Percentiles rank a stretch among this genome's conserved stretches.
phyloP scores from a whole-genome alignment of 2,888 invertebrate species.

The Molorchus minor region DNA sequence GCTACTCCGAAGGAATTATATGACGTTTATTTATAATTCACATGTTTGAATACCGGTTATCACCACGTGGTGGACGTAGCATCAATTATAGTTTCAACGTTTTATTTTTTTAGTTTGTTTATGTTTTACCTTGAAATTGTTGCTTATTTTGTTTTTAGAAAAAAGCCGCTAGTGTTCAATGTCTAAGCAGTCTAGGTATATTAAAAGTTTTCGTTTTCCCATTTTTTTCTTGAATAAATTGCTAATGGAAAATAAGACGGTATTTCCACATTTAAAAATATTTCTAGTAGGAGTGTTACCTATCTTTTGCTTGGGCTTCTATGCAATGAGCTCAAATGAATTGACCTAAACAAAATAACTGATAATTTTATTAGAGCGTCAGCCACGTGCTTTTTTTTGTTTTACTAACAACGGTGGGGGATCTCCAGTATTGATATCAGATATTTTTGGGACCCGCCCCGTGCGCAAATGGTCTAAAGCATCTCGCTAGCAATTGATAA shows the following conservation, averaged over 20 bases:
- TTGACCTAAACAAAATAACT: conserved; percentile 40
- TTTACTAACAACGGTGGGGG: conserved; percentile 44
- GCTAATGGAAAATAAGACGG: too few relatives aligned
- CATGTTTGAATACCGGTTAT: conserved; percentile 58
- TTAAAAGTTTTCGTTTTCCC: too few relatives aligned
- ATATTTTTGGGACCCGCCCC: conserved; percentile 54
- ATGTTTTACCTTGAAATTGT: conserved; percentile 13
- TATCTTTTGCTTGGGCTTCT: too few relatives aligned
- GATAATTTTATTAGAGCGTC: conserved; percentile 51
- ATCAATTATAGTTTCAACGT: conserved; percentile 30
- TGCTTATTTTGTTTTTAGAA: background rate
- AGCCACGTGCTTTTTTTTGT: conserved; percentile 56
- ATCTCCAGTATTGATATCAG: conserved; percentile 59
- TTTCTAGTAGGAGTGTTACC: too few relatives aligned
- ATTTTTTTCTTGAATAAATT: too few relatives aligned
- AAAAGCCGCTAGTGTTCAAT: too few relatives aligned
- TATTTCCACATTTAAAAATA: too few relatives aligned
- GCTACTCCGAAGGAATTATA: conserved; percentile 52
- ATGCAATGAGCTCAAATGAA: too few relatives aligned
- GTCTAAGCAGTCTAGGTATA: too few relatives aligned
- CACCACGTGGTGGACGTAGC: conserved; percentile 52
- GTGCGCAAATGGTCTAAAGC: conserved; percentile 40
- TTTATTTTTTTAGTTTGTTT: too few relatives aligned
- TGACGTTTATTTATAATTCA: conserved; percentile 51
- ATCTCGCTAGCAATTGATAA: background rate